These are phyloP conservation scores for Augochlorella aurata DNA, from an alignment of 2,888 invertebrate genomes.

Conservation along the genomic window DNA sequence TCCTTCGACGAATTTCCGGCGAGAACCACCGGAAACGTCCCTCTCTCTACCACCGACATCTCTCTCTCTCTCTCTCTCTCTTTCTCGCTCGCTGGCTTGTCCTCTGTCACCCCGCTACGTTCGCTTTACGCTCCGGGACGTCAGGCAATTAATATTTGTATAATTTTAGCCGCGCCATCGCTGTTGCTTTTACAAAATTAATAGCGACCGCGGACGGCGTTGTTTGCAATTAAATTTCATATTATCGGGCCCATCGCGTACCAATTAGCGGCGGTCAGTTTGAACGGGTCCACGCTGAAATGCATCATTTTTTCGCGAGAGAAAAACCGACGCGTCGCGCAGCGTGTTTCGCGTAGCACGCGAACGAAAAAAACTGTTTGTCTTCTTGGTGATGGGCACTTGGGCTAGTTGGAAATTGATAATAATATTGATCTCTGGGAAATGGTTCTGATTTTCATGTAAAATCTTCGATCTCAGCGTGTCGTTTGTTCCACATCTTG, in stretches of 20 bases:
- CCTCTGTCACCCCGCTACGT: background rate
- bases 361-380: no score
- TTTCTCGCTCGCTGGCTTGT: background rate
- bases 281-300: background rate
- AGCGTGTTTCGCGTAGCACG: no score
- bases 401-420: no score
- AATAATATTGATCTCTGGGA: no score
- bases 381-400: no score
- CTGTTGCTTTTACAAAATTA: slow-evolving; percentile 40
- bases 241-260: slow-evolving; percentile 18
- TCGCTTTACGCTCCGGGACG: background rate
- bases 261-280: slow-evolving; percentile 37
- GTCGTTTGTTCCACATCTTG: no score
- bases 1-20: slow-evolving; percentile 43
- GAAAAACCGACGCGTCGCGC: background rate
- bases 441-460: no score
- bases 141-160: slow-evolving; percentile 28
- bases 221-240: slow-evolving; percentile 36
- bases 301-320: background rate
- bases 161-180: slow-evolving; percentile 19
- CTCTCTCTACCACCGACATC: background rate
- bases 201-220: slow-evolving; percentile 1
- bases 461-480: no score
- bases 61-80: background rate
- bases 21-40: slow-evolving; percentile 9